Conservation (phyloP, 2,888 invertebrate species). For the Polymixis lichenea region DNA sequence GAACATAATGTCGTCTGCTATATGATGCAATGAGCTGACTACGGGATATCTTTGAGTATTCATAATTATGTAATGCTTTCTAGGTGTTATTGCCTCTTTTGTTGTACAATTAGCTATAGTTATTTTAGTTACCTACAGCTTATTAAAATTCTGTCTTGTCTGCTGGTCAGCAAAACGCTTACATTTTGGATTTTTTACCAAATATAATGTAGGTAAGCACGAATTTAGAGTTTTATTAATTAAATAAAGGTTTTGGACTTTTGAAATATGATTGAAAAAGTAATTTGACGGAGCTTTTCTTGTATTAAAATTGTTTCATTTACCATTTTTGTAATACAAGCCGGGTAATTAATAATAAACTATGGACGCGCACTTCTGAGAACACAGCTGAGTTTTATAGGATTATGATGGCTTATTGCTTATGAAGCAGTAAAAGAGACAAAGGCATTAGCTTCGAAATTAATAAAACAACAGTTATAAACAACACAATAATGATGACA, state of each 20-base stretch:
- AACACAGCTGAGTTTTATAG: not conserved
- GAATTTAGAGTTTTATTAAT: too few species aligned
- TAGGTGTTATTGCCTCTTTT: constrained; percentile 13
- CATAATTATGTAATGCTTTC: constrained; percentile 22
- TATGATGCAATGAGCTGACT: constrained; percentile 40
- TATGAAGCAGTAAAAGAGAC: not conserved
- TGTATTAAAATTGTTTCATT: not conserved
- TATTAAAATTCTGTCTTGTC: not conserved
- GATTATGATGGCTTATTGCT: not conserved
- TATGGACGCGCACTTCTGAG: not conserved
- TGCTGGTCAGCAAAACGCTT: too few species aligned
- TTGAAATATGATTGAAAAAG: too few species aligned
- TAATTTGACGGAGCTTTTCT: not conserved
- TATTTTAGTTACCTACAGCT: not conserved
- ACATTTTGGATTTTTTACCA: too few species aligned
- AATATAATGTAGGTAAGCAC: too few species aligned
- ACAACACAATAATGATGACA: not conserved
- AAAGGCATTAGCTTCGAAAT: not conserved
- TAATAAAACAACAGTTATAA: not conserved
- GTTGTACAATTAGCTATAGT: not conserved
- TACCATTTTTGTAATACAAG: not conserved
- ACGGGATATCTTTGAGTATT: constrained; percentile 11
- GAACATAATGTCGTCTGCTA: constrained; percentile 41
- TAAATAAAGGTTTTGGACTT: too few species aligned
- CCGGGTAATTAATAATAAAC: not conserved